Conservation (phyloP, 2,113 vertebrate species). For the Salvelinus namaycush region DNA sequence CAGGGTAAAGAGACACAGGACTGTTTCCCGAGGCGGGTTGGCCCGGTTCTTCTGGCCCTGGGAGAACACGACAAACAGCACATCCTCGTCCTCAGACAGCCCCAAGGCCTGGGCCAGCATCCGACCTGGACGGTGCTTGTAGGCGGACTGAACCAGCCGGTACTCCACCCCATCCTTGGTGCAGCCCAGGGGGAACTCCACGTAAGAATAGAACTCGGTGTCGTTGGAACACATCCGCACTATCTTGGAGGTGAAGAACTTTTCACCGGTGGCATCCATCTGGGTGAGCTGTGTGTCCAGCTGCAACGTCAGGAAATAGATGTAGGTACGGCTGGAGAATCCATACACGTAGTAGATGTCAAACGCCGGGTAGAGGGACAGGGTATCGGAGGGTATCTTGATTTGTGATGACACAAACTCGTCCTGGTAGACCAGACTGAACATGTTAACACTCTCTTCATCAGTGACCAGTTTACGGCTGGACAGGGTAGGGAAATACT, state of each 20-base stretch:
- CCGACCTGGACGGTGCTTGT: slow-evolving; percentile 81
- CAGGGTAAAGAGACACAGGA: slow-evolving; percentile 87
- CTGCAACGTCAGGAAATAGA: slow-evolving; percentile 90
- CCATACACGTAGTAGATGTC: slow-evolving; percentile 92
- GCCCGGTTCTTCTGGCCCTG: slow-evolving; percentile 91
- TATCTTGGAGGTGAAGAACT: slow-evolving; percentile 91
- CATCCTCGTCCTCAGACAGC: slow-evolving; percentile 81
- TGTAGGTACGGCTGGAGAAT: slow-evolving; percentile 85
- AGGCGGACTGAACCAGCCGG: slow-evolving; percentile 85
- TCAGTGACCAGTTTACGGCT: slow-evolving; percentile 83
- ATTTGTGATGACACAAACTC: slow-evolving; percentile 93
- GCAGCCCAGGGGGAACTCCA: slow-evolving; percentile 90
- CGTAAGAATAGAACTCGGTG: slow-evolving; percentile 89
- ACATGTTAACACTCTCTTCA: slow-evolving; percentile 85
- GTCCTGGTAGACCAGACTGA: slow-evolving; percentile 88
- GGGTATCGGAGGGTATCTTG: slow-evolving; percentile 89
- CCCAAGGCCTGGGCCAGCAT: slow-evolving; percentile 84
- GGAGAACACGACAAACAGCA: slow-evolving; percentile 86
- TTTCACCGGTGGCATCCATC: slow-evolving; percentile 83
- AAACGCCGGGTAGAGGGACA: slow-evolving; percentile 86
- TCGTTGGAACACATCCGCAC: slow-evolving; percentile 88
- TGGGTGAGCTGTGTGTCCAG: slow-evolving; percentile 87
- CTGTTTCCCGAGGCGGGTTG: slow-evolving; percentile 83
- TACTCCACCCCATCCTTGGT: slow-evolving; percentile 88
- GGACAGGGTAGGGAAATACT: slow-evolving; percentile 90